These are phyloP conservation scores for Ichneumon xanthorius DNA, from an alignment of 2,888 invertebrate species.

Conservation along the genomic window DNA sequence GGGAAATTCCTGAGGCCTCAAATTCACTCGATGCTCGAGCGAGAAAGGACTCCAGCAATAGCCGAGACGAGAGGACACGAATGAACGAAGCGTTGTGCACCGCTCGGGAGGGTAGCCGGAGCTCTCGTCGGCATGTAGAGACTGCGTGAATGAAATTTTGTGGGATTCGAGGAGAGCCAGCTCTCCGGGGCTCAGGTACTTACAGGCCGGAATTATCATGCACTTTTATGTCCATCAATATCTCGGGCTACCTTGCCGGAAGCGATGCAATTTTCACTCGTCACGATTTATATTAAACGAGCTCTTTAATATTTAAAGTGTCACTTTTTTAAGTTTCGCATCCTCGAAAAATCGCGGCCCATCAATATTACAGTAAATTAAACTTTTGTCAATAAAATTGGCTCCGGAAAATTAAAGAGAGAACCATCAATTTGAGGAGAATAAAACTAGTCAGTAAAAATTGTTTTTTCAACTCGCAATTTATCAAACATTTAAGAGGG, in stretches of 20 bases:
- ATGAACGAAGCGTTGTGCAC: background rate
- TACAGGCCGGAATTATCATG: background rate
- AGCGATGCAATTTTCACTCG: background rate
- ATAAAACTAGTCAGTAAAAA: too few species aligned
- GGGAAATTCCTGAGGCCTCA: conserved; percentile 35
- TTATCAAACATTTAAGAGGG: too few species aligned
- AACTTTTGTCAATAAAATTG: too few species aligned
- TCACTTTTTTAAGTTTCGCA: too few species aligned
- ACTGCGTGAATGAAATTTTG: conserved; percentile 12
- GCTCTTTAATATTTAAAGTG: too few species aligned
- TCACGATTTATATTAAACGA: too few species aligned
- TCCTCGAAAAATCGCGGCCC: too few species aligned
- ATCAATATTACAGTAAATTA: too few species aligned
- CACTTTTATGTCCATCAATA: background rate
- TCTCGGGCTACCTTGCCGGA: background rate
- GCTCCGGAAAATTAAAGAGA: too few species aligned
- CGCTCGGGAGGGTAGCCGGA: background rate
- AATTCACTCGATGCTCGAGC: conserved; percentile 34
- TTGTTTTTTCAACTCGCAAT: too few species aligned
- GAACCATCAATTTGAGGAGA: too few species aligned
- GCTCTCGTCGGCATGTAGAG: background rate
- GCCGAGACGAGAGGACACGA: conserved; percentile 6
- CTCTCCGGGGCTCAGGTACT: background rate
- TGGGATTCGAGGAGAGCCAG: background rate
- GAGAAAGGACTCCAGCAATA: conserved; percentile 38